These are phyloP conservation scores for Griposia aprilina DNA, from an alignment of 2,888 invertebrate genomes.

Conservation along the genomic window DNA sequence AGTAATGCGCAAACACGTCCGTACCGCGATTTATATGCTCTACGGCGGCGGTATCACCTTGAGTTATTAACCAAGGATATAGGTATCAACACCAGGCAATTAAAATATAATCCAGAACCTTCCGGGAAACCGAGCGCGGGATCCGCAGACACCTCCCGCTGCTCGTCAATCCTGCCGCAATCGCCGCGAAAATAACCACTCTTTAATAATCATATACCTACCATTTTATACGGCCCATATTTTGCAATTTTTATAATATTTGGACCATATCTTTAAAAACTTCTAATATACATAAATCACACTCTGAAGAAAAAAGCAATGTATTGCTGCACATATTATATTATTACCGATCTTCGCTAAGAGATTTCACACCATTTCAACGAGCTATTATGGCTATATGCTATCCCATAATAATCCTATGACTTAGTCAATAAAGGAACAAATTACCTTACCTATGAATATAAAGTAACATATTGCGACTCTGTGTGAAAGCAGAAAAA, in stretches of 20 bases:
- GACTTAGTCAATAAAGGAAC: slow-evolving; percentile 16
- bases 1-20: slow-evolving; percentile 72
- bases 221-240: slow-evolving; percentile 8
- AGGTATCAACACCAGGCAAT: slow-evolving; percentile 76
- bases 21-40: slow-evolving; percentile 63
- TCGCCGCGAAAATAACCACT: slow-evolving; percentile 10
- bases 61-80: slow-evolving; percentile 77
- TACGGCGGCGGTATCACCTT: slow-evolving; percentile 71
- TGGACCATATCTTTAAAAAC: background rate
- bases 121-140: slow-evolving; percentile 80
- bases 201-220: slow-evolving; percentile 21
- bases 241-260: slow-evolving; percentile 1
- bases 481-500: slow-evolving; percentile 48
- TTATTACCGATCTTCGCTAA: background rate
- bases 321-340: background rate
- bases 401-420: slow-evolving; percentile 23
- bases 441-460: background rate
- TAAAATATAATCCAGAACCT: slow-evolving; percentile 81
- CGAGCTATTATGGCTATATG: slow-evolving; percentile 4
- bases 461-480: slow-evolving; percentile 21
- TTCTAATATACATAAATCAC: background rate
- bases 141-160: slow-evolving; percentile 65
- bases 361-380: slow-evolving; percentile 24
- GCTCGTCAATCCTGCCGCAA: slow-evolving; percentile 66
- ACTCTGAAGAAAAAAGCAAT: background rate